Conservation (phyloP, 2,113 vertebrate genomes). For the Puffinus mauretanicus region DNA sequence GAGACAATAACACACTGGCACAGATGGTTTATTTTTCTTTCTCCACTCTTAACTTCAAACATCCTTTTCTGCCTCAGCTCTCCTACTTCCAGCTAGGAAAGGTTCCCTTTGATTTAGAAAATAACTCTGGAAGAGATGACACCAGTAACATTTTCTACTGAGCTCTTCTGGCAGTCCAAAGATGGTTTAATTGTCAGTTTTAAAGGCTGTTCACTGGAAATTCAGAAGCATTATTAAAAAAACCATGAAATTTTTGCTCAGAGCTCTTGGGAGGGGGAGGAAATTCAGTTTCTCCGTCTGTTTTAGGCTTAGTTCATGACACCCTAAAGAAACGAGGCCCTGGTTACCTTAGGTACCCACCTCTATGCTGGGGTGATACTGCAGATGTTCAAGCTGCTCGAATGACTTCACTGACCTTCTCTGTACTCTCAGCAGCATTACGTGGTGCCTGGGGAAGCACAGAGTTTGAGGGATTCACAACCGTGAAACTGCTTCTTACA, state of each 20-base stretch:
- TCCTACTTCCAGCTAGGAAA: background rate
- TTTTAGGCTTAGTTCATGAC: background rate
- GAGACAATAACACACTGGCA: background rate
- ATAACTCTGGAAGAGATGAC: background rate
- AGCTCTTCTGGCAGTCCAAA: background rate
- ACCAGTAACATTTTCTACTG: background rate
- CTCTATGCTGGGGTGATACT: background rate
- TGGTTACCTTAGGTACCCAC: background rate
- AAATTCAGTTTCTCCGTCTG: background rate
- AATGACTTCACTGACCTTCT: background rate
- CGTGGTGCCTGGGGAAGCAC: background rate
- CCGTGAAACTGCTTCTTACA: background rate
- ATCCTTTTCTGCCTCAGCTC: background rate
- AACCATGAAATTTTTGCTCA: background rate
- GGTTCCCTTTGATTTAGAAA: background rate
- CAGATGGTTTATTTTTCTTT: background rate
- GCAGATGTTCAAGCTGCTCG: background rate
- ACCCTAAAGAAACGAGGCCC: background rate
- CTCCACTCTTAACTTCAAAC: background rate
- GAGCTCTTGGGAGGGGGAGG: background rate
- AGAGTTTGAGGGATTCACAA: background rate
- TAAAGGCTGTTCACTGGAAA: background rate
- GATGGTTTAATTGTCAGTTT: background rate
- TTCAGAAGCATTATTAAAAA: background rate
- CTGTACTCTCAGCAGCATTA: accelerated